These are phyloP conservation scores for Mesitornis unicolor DNA, from an alignment of 2,113 vertebrate species.

Conservation along the genomic window DNA sequence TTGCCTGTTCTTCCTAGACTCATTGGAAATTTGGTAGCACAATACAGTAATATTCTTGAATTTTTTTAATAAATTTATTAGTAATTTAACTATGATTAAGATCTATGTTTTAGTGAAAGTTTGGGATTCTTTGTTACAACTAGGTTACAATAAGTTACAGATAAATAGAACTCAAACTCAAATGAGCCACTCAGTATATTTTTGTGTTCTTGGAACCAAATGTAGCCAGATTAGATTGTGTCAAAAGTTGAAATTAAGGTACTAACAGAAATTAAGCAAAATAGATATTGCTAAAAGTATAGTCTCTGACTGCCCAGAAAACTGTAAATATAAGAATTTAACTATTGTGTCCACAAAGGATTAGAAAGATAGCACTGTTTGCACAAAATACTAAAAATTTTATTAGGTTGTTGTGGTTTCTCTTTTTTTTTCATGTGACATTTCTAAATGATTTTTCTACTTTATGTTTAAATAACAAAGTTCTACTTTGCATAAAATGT, in stretches of 20 bases:
- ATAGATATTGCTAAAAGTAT: neutral
- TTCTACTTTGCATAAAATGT: neutral
- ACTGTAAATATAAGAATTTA: neutral
- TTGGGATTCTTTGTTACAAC: neutral
- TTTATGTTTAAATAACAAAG: neutral
- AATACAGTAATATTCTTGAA: neutral
- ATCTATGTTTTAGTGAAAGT: neutral
- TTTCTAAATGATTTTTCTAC: neutral
- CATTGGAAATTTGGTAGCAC: neutral
- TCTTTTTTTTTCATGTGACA: neutral
- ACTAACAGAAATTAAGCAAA: neutral
- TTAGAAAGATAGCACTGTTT: neutral
- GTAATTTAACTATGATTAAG: neutral
- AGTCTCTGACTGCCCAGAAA: neutral
- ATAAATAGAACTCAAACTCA: neutral
- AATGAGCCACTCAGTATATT: neutral
- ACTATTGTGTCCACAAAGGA: neutral
- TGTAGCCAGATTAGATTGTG: neutral
- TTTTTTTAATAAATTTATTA: neutral
- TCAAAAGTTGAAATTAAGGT: neutral
- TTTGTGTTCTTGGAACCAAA: neutral
- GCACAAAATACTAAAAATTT: neutral
- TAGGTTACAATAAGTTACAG: neutral
- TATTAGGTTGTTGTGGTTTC: too few relatives aligned
- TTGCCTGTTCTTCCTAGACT: neutral